Evolutionary conservation across 2,113 vertebrate species (phyloP), one percentile per base, ranked within the genome.

Genomic region (Romanogobio albipinnatus): DNA sequence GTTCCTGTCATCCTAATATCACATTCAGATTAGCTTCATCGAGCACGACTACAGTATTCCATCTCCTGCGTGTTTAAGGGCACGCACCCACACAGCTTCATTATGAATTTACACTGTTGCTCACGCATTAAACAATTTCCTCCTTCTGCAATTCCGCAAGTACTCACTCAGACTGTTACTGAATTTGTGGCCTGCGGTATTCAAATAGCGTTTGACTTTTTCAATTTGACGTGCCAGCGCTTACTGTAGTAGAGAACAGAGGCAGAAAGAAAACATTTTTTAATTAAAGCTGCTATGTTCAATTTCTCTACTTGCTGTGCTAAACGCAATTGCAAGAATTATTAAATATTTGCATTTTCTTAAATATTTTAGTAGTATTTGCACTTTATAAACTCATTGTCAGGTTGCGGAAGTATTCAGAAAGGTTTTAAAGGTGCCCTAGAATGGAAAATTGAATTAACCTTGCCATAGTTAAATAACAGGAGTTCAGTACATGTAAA

Each of bases 1-100:
- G 58, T 73, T 66, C n/a, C 78, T 76, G 84, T n/a, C 6, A 24
- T 33, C 22, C 61, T 80, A 82, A 82, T 82, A 43, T 70, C 61
- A 81, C 62, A 83, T 78, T 33, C 66, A 86, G 62, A 85, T 81
- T 19, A 73, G 70, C 53, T 73, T 74, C 76, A 81, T 36, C 62
- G 61, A 58, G 73, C 47, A 29, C 53, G 36, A 56, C 61, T 59
- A n/a, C 58, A 22, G 36, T 85, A 47, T 85, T 39, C 29, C 79
- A 51, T 58, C 61, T 71, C n/a, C 14, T 15, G 26, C 9, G 47
- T 74, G 36, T 47, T 68, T 66, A 49, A 64, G 36, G 36, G 7
- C 49, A 26, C 66, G 49, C n/a, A 76, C 43, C 6, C 53, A 45
- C 83, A 77, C 39, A 39, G 70, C 43, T 74, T 74, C 43, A 74